Evolutionary conservation across 2,113 vertebrate species (phyloP), one percentile per base, ranked within the genome.

Genomic region (Callospermophilus lateralis): DNA sequence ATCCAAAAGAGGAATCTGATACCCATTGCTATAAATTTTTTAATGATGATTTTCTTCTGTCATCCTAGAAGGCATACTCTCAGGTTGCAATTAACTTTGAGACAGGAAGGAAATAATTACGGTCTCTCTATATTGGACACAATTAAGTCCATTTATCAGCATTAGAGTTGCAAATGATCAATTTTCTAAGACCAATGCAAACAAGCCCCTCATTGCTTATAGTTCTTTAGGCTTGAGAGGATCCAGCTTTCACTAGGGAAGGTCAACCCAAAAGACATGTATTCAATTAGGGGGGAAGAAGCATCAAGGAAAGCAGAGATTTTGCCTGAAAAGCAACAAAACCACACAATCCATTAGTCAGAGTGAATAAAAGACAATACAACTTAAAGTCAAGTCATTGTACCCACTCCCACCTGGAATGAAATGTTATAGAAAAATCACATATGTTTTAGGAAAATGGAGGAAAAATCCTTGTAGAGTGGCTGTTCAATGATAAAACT

Each of bases 81-180:
- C 37, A 97, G 81, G 87, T 77, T 94, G 61, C 96, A 98, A 94
- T 97, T 97, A 98, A 97, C 90, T 96, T 55, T 84, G 95, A 22
- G 79, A 30, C 76, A 73, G 11, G 55, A 39, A 97, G 24, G 74
- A 85, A 96, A 96, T 95, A 98, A 97, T 97, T 97, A 97, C 6
- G 45, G 83, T 95, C 84, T 95, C 95, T 80, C 93, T 90, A 20
- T 45, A 92, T 4, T 95, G 55, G 77, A 96, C 79, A 78, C 39
- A 97, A 97, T 97, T 96, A 76, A 97, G 74, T 90, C 90, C 85
- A 97, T 97, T 95, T 96, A 93, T 97, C 97, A 96, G 63, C 85
- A 97, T 95, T 92, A 97, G 84, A 96, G 68, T 70, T 81, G 65
- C 90, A 98, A 92, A 89, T 58, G 65, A 96, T 94, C 83, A 65